Evolutionary conservation across 2,113 vertebrate genomes (phyloP).

Genomic region (Anhinga anhinga): DNA sequence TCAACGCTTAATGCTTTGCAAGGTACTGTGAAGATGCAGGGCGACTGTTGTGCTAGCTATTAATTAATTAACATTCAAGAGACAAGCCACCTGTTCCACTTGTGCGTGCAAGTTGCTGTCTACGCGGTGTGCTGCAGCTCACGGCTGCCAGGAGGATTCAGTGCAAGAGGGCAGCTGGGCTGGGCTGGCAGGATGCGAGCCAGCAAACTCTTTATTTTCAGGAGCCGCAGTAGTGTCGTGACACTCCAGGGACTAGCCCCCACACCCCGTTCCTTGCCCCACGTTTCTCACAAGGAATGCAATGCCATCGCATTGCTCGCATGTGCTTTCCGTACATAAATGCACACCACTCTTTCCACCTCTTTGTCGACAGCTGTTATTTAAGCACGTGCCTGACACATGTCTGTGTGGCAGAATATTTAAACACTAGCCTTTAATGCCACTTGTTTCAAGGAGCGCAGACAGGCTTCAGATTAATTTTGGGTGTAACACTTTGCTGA

Average conservation of each 20-base stretch:
- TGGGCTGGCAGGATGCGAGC: background rate
- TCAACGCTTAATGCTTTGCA: background rate
- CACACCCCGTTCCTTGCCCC: background rate
- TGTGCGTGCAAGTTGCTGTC: background rate
- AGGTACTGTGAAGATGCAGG: background rate
- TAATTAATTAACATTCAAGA: conserved; percentile 4
- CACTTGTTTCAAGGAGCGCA: background rate
- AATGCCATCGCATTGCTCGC: rapidly evolving
- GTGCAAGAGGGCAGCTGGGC: background rate
- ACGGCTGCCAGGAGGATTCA: background rate
- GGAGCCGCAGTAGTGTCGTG: background rate
- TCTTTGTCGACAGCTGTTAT: background rate
- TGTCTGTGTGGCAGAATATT: background rate
- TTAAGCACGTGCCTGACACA: background rate
- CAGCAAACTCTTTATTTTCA: background rate
- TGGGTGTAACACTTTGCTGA: background rate
- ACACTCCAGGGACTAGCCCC: no score
- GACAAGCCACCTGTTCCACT: background rate
- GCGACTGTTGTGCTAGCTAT: rapidly evolving
- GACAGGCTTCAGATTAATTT: background rate
- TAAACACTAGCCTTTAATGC: background rate
- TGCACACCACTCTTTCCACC: background rate
- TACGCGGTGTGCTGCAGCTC: background rate
- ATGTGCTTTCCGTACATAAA: rapidly evolving
- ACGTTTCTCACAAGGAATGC: background rate